Evolutionary conservation across 2,113 vertebrate species (phyloP), one percentile per base, ranked within the genome.

Genomic region (Microtus ochrogaster): DNA sequence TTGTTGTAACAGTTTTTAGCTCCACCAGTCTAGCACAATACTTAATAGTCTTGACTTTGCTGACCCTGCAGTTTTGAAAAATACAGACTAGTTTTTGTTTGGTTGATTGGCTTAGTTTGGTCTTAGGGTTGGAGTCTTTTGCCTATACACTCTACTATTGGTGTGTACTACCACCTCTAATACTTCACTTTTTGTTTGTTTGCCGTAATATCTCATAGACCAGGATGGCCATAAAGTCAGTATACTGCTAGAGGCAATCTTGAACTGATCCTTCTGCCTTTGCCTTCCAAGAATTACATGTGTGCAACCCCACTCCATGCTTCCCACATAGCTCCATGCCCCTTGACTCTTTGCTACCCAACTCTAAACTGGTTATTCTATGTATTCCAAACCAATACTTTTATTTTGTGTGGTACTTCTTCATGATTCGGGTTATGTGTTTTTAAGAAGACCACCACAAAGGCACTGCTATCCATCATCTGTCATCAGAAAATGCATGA

Each of bases 1-100:
- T 94, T 74, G 16, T 74, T 73, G 19, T 94, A 74, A 47, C 77
- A 39, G 90, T 61, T 92, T 93, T 92, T 68, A 86, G 49, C 21
- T 89, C 21, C 11, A 61, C 90, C 30, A 70, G 41, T 81, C 41
- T 84, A 52, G 4, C 93, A 30, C 44, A 82, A 33, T 95, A 73
- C 4, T 89, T 90, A 14, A 66, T 36, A 81, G 33, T 58, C 17
- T 65, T 94, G 36, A 58, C 55, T 90, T 92, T 95, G 17, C 66
- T 89, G 63, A 94, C 24, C 12, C 70, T 89, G 6, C 22, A 70
- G 63, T 92, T 94, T 89, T 90, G 7, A 88, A 88, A 36, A 91
- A 41, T 77, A 58, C 5, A 95, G 47, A 26, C 12, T 24, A 44
- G 12, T 22, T 52, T 87, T 78, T 52, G 24, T 77, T 44, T 77